Evolutionary conservation across 2,113 vertebrate genomes (phyloP).

Genomic region (Lepus timidus): DNA sequence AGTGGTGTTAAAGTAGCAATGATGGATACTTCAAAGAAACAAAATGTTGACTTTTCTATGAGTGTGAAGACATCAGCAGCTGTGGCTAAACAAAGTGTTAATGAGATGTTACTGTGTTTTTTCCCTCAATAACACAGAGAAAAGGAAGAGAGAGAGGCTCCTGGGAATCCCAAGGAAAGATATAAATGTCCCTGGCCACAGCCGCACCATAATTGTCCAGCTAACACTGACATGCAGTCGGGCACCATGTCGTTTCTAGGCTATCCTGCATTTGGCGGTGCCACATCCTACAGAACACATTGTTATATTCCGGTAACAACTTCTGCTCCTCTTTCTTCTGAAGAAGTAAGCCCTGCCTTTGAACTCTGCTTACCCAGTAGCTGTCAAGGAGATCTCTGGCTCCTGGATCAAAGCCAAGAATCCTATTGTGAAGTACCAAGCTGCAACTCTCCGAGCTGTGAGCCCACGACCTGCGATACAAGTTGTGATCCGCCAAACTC

Average conservation of each 20-base stretch:
- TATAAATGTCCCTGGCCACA: conserved; percentile 49
- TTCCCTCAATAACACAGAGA: background rate
- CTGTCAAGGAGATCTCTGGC: conserved; percentile 76
- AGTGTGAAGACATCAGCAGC: background rate
- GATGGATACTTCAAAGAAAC: conserved; percentile 40
- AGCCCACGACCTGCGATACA: background rate
- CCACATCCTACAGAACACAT: background rate
- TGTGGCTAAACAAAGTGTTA: conserved; percentile 28
- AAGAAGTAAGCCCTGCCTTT: conserved; percentile 12
- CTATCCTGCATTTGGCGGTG: background rate
- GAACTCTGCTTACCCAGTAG: conserved; percentile 68
- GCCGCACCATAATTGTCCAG: background rate
- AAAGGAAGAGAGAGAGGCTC: conserved; percentile 45
- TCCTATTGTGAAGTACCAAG: background rate
- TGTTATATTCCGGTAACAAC: conserved; percentile 50
- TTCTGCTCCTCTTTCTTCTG: background rate
- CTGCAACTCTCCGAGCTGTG: background rate
- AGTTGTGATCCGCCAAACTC: background rate
- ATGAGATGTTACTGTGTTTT: conserved; percentile 18
- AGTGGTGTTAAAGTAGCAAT: background rate
- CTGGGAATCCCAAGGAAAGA: background rate
- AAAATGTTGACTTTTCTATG: conserved; percentile 60
- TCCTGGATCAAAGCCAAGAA: conserved; percentile 57
- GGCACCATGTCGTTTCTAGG: conserved; percentile 45
- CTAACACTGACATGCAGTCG: background rate